phyloP scores from a whole-genome alignment of 2,797 vertebrate species.

The Periparus ater region DNA sequence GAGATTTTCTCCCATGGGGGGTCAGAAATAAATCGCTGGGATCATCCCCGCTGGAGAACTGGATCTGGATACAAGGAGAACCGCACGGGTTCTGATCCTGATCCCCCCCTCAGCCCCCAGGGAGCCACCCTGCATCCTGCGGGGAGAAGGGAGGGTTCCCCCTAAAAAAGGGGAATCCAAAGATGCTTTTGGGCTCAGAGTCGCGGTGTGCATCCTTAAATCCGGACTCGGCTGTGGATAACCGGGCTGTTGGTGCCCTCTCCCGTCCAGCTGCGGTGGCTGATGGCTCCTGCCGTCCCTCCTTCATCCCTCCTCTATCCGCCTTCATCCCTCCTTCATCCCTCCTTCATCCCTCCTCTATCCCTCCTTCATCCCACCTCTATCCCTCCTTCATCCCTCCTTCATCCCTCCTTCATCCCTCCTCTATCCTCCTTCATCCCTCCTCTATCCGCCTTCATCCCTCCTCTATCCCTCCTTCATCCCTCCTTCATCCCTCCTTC shows the following conservation, averaged over 20 bases:
- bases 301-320: not conserved
- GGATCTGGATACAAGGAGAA: not conserved
- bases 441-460: too few species aligned
- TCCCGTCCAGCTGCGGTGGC: not conserved
- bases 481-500: too few species aligned
- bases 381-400: too few species aligned
- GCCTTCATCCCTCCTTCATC: not conserved
- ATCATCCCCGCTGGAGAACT: not conserved
- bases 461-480: too few species aligned
- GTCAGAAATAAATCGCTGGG: not conserved
- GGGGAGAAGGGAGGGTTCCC: rapidly evolving
- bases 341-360: too few species aligned
- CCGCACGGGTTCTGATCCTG: not conserved
- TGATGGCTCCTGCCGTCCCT: not conserved
- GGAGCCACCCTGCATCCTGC: not conserved
- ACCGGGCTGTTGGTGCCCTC: constrained; percentile 29
- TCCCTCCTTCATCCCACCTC: too few species aligned
- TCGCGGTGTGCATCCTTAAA: not conserved
- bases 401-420: too few species aligned
- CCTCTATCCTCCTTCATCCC: too few species aligned
- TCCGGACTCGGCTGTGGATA: not conserved
- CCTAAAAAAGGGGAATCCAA: not conserved
- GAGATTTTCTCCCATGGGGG: not conserved
- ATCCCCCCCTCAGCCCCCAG: rapidly evolving
- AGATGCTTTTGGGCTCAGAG: not conserved